Base-by-base conservation (phyloP, 2,888 invertebrate species). In the Acanthosepion lycidas region DNA sequence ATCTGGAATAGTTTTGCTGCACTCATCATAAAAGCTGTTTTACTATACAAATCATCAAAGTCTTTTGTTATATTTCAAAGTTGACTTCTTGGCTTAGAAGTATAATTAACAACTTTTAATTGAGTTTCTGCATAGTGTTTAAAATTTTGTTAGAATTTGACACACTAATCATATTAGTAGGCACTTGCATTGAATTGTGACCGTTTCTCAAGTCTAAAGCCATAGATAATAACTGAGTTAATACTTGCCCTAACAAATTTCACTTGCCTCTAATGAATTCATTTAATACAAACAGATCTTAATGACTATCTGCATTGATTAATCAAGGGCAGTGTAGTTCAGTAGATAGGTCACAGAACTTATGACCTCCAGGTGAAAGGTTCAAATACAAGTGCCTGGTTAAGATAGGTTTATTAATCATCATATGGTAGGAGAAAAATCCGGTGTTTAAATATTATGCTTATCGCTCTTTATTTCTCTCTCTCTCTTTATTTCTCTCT, bases 371-470 rank as follows among this genome's bases (percentile, higher is more conserved):
- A 78, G n/a, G n/a, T n/a, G 15, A 78, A 78, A 33, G 12, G n/a
- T 33, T n/a, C 78, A 78, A 23, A 59, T 6, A 23, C 23, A 20
- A 59, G n/a, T 78, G 3, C 5, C 78, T 78, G 12, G n/a, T 33
- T 33, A 78, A 78, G n/a, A 78, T 78, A 78, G 78, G 78, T 33
- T 78, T 78, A n/a, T 78, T 78, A n/a, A n/a, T 78, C 78, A 78
- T 78, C 78, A 78, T 78, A 78, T 78, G n/a, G 78, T 78, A 9
- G 78, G 28, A 78, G 78, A n/a, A n/a, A 42, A 78, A 78, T 78
- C 8, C 9, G n/a, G n/a, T 8, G 8, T 28, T 78, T n/a, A 78
- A 78, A 78, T 78, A 78, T 28, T 12, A 78, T 78, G 78, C 78
- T 78, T 28, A 55, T 55, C 15, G 1, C 15, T 4, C 4, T 18